A percentile compares a stretch with the other conserved stretches of the same genome.
These are phyloP conservation scores for Meles meles DNA, from an alignment of 2,113 vertebrate genomes.

Conservation along the genomic window DNA sequence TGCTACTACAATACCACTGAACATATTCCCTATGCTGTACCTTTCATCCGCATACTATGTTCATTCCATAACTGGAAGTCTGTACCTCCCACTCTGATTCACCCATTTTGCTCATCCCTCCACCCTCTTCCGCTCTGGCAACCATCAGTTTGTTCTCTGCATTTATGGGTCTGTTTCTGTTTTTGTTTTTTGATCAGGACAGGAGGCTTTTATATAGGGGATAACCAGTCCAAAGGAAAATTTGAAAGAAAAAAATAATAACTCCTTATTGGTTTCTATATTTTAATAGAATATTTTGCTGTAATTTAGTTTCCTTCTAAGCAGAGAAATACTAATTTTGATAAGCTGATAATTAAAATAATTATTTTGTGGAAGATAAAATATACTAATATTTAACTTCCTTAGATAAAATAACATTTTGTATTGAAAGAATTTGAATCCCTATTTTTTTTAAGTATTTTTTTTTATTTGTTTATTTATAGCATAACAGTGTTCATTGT, in stretches of 20 bases:
- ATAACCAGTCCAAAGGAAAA: neutral
- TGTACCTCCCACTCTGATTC: neutral
- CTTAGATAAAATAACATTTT: neutral
- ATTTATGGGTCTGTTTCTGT: neutral
- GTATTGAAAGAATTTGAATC: conserved; percentile 7
- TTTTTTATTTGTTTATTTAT: too few relatives aligned
- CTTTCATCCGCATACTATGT: neutral
- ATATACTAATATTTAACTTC: neutral
- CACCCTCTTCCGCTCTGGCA: neutral
- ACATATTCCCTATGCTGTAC: neutral
- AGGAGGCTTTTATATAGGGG: neutral
- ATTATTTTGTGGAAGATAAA: neutral
- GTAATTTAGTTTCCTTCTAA: neutral
- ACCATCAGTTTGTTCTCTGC: neutral
- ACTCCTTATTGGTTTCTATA: neutral
- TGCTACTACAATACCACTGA: neutral
- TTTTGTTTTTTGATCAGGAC: neutral
- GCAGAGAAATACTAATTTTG: neutral
- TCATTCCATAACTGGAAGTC: neutral
- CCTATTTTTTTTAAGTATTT: too few relatives aligned
- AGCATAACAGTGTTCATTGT: too few relatives aligned
- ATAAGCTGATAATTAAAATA: neutral
- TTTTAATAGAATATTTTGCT: neutral
- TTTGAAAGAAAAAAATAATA: neutral
- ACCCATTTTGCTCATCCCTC: neutral